Evolutionary conservation across 30 jellyfish, hydroid and myxozoan genomes (phyloP), one percentile per base, ranked within the genome.

Genomic region (Aurelia sp.): DNA sequence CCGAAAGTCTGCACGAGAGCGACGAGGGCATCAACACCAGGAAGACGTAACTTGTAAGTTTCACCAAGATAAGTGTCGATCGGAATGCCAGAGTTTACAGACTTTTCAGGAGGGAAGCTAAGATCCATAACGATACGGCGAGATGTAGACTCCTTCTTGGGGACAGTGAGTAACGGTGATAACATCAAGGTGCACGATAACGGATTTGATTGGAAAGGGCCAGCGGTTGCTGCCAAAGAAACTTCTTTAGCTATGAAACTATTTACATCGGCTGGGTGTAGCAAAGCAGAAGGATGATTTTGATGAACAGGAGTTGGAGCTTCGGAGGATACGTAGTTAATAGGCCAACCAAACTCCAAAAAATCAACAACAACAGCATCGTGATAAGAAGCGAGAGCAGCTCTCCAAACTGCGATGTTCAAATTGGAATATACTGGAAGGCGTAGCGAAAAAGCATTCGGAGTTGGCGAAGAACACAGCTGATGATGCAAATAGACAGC

Each of bases 81-180:
- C 63, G 63, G 63, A 52, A 52, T 52, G 63, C 63, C 63, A 52
- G 63, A 52, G 63, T 52, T 52, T 52, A 52, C 63, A 52, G 63
- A 52, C 63, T 52, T 11, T 52, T 52, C 63, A 52, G 16, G 63
- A 52, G 63, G 63, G 16, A 52, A 52, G 63, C 63, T 52, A 9
- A 57, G 67, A n/a, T n/a, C n/a, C n/a, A n/a, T n/a, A n/a, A 57
- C 67, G 67, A 57, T 57, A 57, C 67, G 67, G 24, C 67, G 67
- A 2, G 67, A 57, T 57, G 67, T 57, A 19, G 24, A 57, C 24
- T 57, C 20, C 8, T 57, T 57, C 8, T 57, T 57, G 8, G n/a
- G n/a, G n/a, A n/a, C n/a, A n/a, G n/a, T n/a, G n/a, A n/a, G n/a
- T n/a, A n/a, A n/a, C n/a, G n/a, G n/a, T n/a, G n/a, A n/a, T n/a